Base-by-base conservation (phyloP, 2,797 vertebrate species). In the Danio jaintianensis region DNA sequence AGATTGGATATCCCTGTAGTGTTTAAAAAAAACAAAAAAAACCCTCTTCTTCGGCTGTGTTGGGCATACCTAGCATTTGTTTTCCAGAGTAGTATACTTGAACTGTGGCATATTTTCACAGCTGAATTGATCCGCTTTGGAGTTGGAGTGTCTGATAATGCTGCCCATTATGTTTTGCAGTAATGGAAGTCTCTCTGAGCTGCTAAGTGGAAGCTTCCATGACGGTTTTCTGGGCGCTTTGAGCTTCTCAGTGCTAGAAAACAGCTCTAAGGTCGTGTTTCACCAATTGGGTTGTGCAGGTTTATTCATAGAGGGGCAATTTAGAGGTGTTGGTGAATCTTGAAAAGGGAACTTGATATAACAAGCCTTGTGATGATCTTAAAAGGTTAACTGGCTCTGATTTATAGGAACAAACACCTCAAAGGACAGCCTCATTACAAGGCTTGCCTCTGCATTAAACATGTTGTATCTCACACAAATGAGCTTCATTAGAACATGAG, bases 101-200 rank as follows among this genome's bases (percentile, higher is more conserved):
- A 86, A 72, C 75, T 16, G 4, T 64, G 79, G n/a, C 76, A 70
- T 62, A 67, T 86, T 83, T 81, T 81, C 48, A 63, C 55, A 75
- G 81, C 58, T 58, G 71, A 73, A 75, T 59, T 9, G 15, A 66
- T 68, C 38, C 52, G 50, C 71, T 77, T 79, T 82, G 61, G 83
- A 59, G 63, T 58, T 74, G 36, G 45, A 83, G 79, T 70, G 78
- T 52, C 71, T 84, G 55, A 70, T 69, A 52, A 78, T 78, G 61
- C 29, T 7, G 8, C 36, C 43, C 20, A 47, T 83, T 55, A 61
- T 67, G 22, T 56, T 70, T 56, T 47, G 52, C 18, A 50, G 61
- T 71, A 83, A 80, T 58, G 76, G 69, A 75, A 75, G 78, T 66
- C 80, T 61, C 42, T 76, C 20, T 7, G 4, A 47, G 58, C 52